Evolutionary conservation across 1,140 invertebrate genomes (phyloP).

Genomic region (Drosophila nebulosa): DNA sequence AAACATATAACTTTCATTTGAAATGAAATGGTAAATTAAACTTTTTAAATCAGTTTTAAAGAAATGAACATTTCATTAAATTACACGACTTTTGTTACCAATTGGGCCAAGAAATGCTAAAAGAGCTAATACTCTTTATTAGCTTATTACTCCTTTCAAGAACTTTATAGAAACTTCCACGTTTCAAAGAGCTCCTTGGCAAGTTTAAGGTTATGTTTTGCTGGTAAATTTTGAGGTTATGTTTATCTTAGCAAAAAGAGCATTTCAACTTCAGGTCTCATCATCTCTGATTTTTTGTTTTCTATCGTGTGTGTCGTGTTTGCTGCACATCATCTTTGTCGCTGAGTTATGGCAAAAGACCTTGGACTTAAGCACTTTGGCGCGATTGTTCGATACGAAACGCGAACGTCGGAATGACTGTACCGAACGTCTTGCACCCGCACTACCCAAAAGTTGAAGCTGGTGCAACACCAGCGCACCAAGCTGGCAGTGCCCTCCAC

Average conservation of each 20-base stretch:
- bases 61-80: background rate
- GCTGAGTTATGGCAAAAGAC: conserved; percentile 73
- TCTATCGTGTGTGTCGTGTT: background rate
- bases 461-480: background rate
- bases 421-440: conserved; percentile 43
- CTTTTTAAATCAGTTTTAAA: background rate
- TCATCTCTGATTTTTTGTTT: background rate
- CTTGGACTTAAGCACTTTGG: conserved; percentile 60
- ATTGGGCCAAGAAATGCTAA: no score
- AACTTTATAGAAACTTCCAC: no score
- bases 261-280: background rate
- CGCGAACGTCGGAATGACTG: conserved; percentile 16
- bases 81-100: background rate
- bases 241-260: background rate
- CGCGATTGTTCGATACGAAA: conserved; percentile 13
- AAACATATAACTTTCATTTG: background rate
- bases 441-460: conserved; percentile 24
- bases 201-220: no score
- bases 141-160: background rate
- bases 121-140: background rate
- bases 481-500: background rate
- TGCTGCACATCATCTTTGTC: conserved; percentile 45
- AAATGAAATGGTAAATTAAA: background rate
- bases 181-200: no score
- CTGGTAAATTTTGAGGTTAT: background rate